phyloP scores from a whole-genome alignment of 2,113 vertebrate species.

The Cryptotis parvus region DNA sequence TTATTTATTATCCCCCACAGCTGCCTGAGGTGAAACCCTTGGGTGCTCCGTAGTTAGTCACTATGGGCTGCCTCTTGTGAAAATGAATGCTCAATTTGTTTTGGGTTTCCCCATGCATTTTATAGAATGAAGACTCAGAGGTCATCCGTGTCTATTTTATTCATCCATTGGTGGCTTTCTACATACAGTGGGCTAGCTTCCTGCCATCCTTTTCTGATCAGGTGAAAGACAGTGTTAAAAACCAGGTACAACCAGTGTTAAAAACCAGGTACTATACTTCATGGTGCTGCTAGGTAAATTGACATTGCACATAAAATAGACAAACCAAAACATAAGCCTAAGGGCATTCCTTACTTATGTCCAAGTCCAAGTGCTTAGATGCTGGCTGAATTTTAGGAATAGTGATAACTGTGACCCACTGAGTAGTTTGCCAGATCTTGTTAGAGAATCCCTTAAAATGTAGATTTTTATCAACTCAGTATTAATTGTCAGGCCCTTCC shows the following conservation, averaged over 20 bases:
- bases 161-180: neutral
- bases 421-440: neutral
- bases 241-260: neutral
- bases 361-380: conserved; percentile 2
- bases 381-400: neutral
- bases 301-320: conserved; percentile 6
- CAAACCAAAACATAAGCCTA: neutral
- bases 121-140: neutral
- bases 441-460: neutral
- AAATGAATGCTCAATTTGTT: neutral
- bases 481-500: neutral
- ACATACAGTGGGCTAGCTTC: neutral
- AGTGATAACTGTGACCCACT: neutral
- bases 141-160: neutral
- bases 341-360: neutral
- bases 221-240: neutral
- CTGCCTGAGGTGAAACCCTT: neutral
- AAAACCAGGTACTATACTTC: neutral
- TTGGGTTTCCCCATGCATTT: neutral
- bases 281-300: neutral
- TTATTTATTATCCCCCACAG: neutral
- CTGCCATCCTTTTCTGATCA: neutral
- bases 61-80: neutral
- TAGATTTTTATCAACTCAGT: neutral
- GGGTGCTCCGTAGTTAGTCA: neutral